Conservation (phyloP, 2,797 vertebrate species). For the Paguma larvata region DNA sequence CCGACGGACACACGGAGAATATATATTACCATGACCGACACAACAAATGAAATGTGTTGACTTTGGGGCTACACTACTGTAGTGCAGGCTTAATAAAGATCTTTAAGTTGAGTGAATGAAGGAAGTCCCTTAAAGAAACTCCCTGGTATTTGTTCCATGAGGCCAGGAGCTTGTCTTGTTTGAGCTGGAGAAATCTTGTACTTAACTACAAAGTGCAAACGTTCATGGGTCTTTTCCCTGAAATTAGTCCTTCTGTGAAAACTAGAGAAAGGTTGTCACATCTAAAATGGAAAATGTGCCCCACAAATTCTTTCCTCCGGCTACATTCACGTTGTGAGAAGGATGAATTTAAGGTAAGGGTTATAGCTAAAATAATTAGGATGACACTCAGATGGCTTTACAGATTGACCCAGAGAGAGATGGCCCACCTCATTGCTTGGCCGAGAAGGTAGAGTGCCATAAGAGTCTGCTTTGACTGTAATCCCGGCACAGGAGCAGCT, state of each 20-base stretch:
- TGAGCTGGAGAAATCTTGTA: not conserved
- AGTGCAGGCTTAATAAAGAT: not conserved
- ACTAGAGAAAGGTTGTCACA: not conserved
- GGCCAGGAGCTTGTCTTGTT: not conserved
- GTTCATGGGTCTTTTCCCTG: not conserved
- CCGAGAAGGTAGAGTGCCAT: not conserved
- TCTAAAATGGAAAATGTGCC: not conserved
- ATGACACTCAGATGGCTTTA: not conserved
- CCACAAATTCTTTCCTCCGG: not conserved
- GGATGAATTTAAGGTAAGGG: not conserved
- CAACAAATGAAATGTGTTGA: not conserved
- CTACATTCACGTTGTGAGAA: not conserved
- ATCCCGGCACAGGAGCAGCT: not conserved
- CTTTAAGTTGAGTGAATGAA: not conserved
- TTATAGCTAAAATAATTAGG: not conserved
- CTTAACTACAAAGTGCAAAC: not conserved
- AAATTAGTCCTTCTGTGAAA: not conserved
- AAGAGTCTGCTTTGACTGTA: not conserved
- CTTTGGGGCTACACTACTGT: not conserved
- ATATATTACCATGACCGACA: not conserved
- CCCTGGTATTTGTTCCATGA: not conserved
- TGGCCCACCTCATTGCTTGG: not conserved
- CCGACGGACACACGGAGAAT: not conserved
- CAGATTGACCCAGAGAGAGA: not conserved
- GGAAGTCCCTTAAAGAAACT: constrained; percentile 12